phyloP scores from a whole-genome alignment of 2,113 vertebrate genomes.

The Xenopus borealis region DNA sequence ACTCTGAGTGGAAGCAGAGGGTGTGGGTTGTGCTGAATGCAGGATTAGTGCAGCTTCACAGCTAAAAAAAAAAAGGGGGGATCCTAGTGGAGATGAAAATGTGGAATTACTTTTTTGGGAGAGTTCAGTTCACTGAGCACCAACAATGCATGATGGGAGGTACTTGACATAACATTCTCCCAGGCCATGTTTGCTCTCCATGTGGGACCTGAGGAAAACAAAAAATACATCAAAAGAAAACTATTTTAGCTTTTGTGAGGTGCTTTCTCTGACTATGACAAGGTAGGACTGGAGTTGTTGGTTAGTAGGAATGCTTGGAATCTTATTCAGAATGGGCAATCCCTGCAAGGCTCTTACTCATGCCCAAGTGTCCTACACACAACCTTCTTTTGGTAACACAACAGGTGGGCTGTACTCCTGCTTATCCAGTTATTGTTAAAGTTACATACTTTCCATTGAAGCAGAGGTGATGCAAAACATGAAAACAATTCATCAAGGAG shows the following conservation, averaged over 20 bases:
- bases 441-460: too few relatives aligned
- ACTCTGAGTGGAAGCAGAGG: slow-evolving; percentile 69
- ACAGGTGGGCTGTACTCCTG: too few relatives aligned
- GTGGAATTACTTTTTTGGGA: slow-evolving; percentile 87
- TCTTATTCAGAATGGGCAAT: not conserved
- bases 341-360: not conserved
- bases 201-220: slow-evolving; percentile 71
- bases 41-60: slow-evolving; percentile 79
- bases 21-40: slow-evolving; percentile 70
- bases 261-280: slow-evolving; percentile 24
- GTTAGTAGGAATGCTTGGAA: slow-evolving; percentile 32
- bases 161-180: slow-evolving; percentile 96
- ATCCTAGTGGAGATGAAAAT: slow-evolving; percentile 84
- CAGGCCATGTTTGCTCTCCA: slow-evolving; percentile 85
- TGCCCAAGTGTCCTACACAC: not conserved
- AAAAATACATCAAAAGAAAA: slow-evolving; percentile 66
- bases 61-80: slow-evolving; percentile 77
- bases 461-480: too few relatives aligned
- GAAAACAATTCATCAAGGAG: too few relatives aligned
- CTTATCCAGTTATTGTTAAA: too few relatives aligned
- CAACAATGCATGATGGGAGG: slow-evolving; percentile 92
- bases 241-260: slow-evolving; percentile 63
- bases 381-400: not conserved
- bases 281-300: slow-evolving; percentile 24
- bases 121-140: slow-evolving; percentile 88